phyloP scores from a whole-genome alignment of 2,113 vertebrate species.

The Hepsetus odoe region DNA sequence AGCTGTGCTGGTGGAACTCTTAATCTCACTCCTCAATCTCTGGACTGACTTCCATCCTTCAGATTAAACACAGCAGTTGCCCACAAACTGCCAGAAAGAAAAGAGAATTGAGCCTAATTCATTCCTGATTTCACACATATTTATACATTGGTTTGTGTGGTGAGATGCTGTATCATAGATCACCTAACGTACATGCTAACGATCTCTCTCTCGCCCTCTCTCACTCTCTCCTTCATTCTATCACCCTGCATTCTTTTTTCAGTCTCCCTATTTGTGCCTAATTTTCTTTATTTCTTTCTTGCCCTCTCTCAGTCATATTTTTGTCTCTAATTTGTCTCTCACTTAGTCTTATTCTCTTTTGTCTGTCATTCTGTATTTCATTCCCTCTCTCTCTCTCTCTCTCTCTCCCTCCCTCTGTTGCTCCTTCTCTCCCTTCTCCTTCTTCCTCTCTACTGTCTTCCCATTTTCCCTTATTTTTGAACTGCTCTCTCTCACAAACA shows the following conservation, averaged over 20 bases:
- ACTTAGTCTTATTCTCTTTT: background rate
- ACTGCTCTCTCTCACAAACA: background rate
- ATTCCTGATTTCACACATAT: background rate
- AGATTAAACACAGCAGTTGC: slow-evolving; percentile 9
- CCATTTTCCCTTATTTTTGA: background rate
- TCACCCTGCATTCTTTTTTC: too few relatives aligned
- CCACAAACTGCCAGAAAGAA: slow-evolving; percentile 1
- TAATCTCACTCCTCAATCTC: slow-evolving; percentile 46
- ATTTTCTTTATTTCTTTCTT: too few relatives aligned
- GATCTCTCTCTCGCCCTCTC: background rate
- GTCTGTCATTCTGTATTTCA: background rate
- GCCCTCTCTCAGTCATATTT: too few relatives aligned
- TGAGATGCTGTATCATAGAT: background rate
- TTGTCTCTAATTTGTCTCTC: background rate
- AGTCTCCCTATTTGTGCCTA: too few relatives aligned
- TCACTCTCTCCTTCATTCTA: background rate
- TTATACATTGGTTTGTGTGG: slow-evolving; percentile 57
- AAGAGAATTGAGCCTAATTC: slow-evolving; percentile 1
- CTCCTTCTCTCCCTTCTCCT: background rate
- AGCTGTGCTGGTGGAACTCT: slow-evolving; percentile 41
- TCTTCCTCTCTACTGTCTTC: slow-evolving; percentile 21
- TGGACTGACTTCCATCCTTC: background rate
- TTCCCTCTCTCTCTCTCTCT: slow-evolving; percentile 2
- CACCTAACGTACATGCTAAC: too few relatives aligned
- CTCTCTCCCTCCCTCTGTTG: background rate